Conservation (phyloP, 2,888 invertebrate species). For the Toxonevra muliebris region DNA sequence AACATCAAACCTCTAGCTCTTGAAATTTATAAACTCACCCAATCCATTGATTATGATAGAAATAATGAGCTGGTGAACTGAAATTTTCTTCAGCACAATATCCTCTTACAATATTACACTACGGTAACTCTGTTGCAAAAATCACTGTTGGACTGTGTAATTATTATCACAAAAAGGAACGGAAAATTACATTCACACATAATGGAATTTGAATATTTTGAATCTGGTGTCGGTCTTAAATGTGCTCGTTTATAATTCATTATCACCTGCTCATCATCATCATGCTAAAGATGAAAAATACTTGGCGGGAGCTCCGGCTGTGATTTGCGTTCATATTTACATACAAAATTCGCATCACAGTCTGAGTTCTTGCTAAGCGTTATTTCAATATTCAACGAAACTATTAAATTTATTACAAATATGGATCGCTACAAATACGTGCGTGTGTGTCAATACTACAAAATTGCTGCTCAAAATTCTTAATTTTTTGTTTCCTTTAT, state of each 20-base stretch:
- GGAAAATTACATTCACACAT: no score
- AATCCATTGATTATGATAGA: no score
- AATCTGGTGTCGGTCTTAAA: no score
- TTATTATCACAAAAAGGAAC: no score
- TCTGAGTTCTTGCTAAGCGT: slow-evolving; percentile 92
- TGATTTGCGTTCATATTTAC: slow-evolving; percentile 74
- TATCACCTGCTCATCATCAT: slow-evolving; percentile 6
- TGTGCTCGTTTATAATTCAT: neutral
- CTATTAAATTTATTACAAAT: slow-evolving; percentile 40
- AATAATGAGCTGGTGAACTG: no score
- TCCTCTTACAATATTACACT: no score
- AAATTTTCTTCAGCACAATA: no score
- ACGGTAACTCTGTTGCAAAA: no score
- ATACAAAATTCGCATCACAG: slow-evolving; percentile 81
- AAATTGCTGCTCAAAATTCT: slow-evolving; percentile 6
- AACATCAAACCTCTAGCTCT: no score
- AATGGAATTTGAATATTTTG: no score
- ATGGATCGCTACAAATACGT: slow-evolving; percentile 31
- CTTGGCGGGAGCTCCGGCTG: slow-evolving; percentile 79
- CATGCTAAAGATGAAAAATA: slow-evolving; percentile 43
- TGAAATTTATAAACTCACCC: no score
- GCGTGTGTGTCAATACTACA: slow-evolving; percentile 3
- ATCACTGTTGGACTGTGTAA: no score
- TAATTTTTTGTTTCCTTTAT: slow-evolving; percentile 22
- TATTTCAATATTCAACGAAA: slow-evolving; percentile 56